A percentile compares a stretch with the other conserved stretches of the same genome.
Conservation (phyloP, 2,888 invertebrate genomes). For the Ceraclea dissimilis region DNA sequence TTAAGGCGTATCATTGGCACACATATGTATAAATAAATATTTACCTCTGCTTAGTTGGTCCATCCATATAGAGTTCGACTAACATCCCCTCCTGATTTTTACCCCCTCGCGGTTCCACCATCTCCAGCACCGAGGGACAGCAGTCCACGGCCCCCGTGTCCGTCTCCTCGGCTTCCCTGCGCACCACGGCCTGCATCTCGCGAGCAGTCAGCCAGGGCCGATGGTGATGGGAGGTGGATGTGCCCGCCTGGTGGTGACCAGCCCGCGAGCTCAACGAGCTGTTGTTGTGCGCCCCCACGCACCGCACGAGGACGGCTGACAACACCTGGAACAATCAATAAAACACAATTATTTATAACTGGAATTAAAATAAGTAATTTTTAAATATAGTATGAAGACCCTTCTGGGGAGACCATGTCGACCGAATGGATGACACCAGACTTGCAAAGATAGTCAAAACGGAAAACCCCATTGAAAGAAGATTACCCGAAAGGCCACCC, state of each 20-base stretch:
- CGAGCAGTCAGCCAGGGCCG: constrained; percentile 47
- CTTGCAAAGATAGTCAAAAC: no score
- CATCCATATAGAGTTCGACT: constrained; percentile 69
- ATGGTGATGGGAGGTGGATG: constrained; percentile 14
- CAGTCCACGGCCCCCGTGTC: constrained; percentile 57
- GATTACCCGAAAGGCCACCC: no score
- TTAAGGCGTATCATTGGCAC: no score
- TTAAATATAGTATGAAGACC: no score
- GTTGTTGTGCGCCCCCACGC: constrained; percentile 29
- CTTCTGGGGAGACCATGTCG: no score
- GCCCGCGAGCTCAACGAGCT: constrained; percentile 42
- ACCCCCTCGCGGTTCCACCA: constrained; percentile 71
- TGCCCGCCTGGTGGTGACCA: not conserved
- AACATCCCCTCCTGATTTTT: constrained; percentile 62
- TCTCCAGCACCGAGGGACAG: constrained; percentile 72
- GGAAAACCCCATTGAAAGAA: no score
- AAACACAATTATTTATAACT: no score
- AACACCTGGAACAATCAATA: constrained; percentile 21
- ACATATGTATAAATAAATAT: no score
- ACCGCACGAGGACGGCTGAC: constrained; percentile 23
- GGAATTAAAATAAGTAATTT: not conserved
- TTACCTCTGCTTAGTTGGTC: constrained; percentile 54
- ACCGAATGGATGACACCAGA: no score
- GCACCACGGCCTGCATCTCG: constrained; percentile 57
- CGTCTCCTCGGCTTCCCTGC: constrained; percentile 44